These are phyloP conservation scores for Macaria liturata DNA, from an alignment of 2,888 invertebrate species.

Conservation along the genomic window DNA sequence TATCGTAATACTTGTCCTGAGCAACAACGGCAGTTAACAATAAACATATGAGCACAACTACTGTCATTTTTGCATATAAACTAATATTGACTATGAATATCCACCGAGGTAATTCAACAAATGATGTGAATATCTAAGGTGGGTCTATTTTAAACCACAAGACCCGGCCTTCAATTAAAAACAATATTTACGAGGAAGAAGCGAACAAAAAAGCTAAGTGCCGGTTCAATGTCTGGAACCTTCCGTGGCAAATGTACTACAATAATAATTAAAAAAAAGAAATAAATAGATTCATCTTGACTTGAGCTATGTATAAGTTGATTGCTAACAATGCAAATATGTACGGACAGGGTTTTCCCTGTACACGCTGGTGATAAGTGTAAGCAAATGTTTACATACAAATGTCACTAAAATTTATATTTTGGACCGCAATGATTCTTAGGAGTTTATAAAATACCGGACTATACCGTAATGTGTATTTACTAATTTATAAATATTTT, in stretches of 20 bases:
- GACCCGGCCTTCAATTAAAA: constrained; percentile 51
- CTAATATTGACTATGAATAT: constrained; percentile 16
- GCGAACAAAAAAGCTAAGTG: constrained; percentile 45
- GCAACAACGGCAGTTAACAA: constrained; percentile 30
- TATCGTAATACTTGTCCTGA: constrained; percentile 55
- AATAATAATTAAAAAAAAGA: not conserved
- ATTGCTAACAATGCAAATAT: constrained; percentile 4
- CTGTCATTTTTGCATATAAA: constrained; percentile 23
- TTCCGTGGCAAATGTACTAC: constrained; percentile 14
- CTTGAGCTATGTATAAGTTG: not conserved
- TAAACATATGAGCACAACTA: constrained; percentile 33
- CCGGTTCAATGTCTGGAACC: constrained; percentile 32
- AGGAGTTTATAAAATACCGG: no score
- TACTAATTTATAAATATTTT: no score
- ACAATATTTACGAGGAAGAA: constrained; percentile 45
- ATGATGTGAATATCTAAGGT: constrained; percentile 47
- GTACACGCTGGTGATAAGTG: constrained; percentile 3
- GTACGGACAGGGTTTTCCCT: constrained; percentile 20
- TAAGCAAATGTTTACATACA: constrained; percentile 8
- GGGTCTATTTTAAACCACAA: constrained; percentile 56
- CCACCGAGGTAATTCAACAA: constrained; percentile 33
- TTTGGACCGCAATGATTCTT: no score
- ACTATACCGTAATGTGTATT: no score
- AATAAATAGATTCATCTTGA: constrained; percentile 16
- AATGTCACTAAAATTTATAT: not conserved